These are phyloP conservation scores for Galerucella pusilla DNA, from an alignment of 2,888 invertebrate genomes.

Conservation along the genomic window DNA sequence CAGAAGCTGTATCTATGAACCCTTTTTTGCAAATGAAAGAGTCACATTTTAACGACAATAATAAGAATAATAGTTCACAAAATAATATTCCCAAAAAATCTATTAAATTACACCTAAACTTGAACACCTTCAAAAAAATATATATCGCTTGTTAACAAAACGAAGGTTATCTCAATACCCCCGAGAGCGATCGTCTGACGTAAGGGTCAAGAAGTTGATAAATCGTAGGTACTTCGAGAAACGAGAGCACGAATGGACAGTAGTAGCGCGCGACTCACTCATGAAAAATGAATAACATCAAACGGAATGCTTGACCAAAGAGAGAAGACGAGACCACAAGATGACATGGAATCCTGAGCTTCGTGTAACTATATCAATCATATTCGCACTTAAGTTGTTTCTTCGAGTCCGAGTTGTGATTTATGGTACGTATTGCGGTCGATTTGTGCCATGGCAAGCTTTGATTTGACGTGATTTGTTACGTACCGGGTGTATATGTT, in stretches of 20 bases:
- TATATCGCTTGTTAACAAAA: background rate
- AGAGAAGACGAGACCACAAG: slow-evolving; percentile 14
- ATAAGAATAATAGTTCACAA: background rate
- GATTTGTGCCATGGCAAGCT: slow-evolving; percentile 33
- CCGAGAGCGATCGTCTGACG: slow-evolving; percentile 24
- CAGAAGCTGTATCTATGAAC: too few species aligned
- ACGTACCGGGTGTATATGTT: slow-evolving; percentile 11
- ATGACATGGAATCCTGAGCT: slow-evolving; percentile 31
- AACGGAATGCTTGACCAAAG: slow-evolving; percentile 16
- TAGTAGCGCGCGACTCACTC: slow-evolving; percentile 2
- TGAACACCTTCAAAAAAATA: background rate
- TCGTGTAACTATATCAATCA: slow-evolving; percentile 34
- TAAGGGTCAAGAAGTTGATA: slow-evolving; percentile 35
- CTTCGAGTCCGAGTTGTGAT: slow-evolving; percentile 27
- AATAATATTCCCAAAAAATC: background rate
- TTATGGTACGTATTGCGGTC: slow-evolving; percentile 33
- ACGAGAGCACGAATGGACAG: background rate
- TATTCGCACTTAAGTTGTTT: slow-evolving; percentile 37
- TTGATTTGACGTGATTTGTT: slow-evolving; percentile 32
- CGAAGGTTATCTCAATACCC: slow-evolving; percentile 24
- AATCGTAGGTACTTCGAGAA: slow-evolving; percentile 26
- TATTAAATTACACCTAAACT: background rate
- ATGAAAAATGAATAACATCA: slow-evolving; percentile 32
- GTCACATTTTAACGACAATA: too few species aligned
- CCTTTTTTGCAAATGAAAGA: too few species aligned